phyloP scores from a whole-genome alignment of 2,888 invertebrate genomes.

The Sphecodes monilicornis region DNA sequence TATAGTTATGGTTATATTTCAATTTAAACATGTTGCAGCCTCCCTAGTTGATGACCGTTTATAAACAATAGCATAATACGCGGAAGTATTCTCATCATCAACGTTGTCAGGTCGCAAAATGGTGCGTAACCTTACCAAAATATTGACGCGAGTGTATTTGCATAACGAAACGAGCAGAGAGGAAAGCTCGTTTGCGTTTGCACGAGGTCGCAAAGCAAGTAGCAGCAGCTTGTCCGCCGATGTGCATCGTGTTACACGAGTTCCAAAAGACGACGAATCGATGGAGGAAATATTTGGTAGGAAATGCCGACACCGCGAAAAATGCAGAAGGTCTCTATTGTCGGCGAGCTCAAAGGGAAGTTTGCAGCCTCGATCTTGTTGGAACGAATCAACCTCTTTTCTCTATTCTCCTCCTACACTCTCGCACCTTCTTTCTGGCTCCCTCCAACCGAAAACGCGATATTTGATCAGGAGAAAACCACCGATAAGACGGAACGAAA shows the following conservation, averaged over 20 bases:
- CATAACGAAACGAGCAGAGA: background rate
- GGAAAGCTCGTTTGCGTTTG: background rate
- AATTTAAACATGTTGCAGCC: no score
- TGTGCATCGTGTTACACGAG: conserved; percentile 35
- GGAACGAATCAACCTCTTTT: conserved; percentile 22
- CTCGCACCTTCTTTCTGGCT: background rate
- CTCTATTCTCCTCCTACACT: background rate
- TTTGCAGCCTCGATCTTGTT: conserved; percentile 25
- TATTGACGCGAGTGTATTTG: background rate
- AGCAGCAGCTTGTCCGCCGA: conserved; percentile 19
- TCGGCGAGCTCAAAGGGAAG: conserved; percentile 37
- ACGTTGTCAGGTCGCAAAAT: background rate
- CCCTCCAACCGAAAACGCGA: conserved; percentile 9
- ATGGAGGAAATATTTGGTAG: conserved; percentile 41
- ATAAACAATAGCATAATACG: no score
- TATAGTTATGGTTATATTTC: no score
- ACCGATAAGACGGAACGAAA: background rate
- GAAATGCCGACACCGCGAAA: conserved; percentile 25
- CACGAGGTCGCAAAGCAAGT: conserved; percentile 24
- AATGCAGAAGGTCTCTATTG: conserved; percentile 38
- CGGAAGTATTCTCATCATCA: no score
- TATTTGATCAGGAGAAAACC: conserved; percentile 24
- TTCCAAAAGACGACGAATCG: conserved; percentile 32
- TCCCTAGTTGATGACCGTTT: no score
- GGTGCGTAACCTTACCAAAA: background rate